phyloP scores from a whole-genome alignment of 2,797 vertebrate genomes.

The Buphagus erythrorhynchus region DNA sequence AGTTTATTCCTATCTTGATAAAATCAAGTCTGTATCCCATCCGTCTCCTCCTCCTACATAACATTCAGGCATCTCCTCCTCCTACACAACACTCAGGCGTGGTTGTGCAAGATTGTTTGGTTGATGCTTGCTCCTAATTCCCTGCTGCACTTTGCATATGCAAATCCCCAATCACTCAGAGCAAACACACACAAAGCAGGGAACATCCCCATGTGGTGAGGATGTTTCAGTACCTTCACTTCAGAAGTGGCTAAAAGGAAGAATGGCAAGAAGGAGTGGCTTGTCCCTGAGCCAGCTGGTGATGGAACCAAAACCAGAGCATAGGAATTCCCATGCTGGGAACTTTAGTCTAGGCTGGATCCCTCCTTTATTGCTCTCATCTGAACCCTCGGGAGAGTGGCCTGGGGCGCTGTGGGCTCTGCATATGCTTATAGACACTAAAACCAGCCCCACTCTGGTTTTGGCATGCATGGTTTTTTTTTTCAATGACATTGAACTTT shows the following conservation, averaged over 20 bases:
- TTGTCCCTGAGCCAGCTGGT: background rate
- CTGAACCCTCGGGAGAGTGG: background rate
- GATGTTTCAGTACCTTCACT: background rate
- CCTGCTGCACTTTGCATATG: background rate
- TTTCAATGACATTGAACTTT: conserved; percentile 11
- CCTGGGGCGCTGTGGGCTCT: background rate
- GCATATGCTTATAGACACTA: background rate
- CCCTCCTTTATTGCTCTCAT: background rate
- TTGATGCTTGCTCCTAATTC: background rate
- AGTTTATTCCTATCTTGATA: background rate
- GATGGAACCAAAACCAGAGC: background rate
- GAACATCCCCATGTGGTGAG: background rate
- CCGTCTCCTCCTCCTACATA: background rate
- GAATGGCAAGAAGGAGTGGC: background rate
- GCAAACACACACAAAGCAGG: background rate
- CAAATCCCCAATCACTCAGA: background rate
- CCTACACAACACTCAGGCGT: background rate
- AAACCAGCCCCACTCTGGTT: background rate
- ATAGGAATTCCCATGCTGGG: background rate
- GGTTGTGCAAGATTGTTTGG: background rate
- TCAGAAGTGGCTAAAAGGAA: background rate
- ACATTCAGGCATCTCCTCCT: background rate
- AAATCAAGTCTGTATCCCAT: background rate
- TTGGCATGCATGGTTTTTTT: background rate
- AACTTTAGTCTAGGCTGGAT: background rate